phyloP scores from a whole-genome alignment of 2,888 invertebrate genomes.

The Torymus texanus region DNA sequence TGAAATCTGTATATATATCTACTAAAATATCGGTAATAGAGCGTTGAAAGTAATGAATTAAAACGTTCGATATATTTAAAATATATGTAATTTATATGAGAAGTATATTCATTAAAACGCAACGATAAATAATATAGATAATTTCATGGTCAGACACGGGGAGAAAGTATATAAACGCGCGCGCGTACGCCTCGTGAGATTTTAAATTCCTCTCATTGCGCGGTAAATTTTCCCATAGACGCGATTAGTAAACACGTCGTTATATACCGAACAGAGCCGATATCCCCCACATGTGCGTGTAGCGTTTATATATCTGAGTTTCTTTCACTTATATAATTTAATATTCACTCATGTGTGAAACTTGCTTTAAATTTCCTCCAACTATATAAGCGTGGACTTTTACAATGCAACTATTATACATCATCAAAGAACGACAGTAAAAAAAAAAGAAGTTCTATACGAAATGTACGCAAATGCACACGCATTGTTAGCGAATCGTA shows the following conservation, averaged over 20 bases:
- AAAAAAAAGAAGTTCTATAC: too few relatives aligned
- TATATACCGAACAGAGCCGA: background rate
- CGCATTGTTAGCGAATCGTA: too few relatives aligned
- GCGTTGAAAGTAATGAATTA: too few relatives aligned
- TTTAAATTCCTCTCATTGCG: conserved; percentile 11
- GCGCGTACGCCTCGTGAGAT: background rate
- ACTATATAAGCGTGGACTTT: too few relatives aligned
- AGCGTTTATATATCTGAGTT: background rate
- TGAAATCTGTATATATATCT: too few relatives aligned
- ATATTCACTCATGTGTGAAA: background rate
- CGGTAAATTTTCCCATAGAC: conserved; percentile 38
- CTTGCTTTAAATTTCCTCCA: background rate
- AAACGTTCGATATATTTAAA: too few relatives aligned
- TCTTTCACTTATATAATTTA: conserved; percentile 5
- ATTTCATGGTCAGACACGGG: conserved; percentile 26
- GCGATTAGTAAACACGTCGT: conserved; percentile 32
- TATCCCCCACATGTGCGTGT: background rate
- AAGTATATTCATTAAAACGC: background rate
- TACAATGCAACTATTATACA: too few relatives aligned
- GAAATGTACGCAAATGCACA: too few relatives aligned
- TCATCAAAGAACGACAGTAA: too few relatives aligned
- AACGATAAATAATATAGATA: background rate
- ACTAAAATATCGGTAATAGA: too few relatives aligned
- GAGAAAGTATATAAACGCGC: conserved; percentile 39
- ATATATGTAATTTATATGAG: too few relatives aligned